These are phyloP conservation scores for Leucopternis melanops DNA, from an alignment of 2,113 vertebrate genomes.

Conservation along the genomic window DNA sequence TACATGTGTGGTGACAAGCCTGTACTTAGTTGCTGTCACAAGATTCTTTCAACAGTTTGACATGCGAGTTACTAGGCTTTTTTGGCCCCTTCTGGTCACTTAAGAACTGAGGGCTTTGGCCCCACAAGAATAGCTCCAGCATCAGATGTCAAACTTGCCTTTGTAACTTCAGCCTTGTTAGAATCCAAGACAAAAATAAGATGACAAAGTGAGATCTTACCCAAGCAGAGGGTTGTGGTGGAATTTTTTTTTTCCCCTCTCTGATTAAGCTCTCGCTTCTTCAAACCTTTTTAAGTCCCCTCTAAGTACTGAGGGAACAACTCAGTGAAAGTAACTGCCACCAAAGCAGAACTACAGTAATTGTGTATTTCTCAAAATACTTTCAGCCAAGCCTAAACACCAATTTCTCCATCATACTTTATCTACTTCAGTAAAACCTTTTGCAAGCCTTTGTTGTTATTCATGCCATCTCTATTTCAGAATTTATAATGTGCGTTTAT, in stretches of 20 bases:
- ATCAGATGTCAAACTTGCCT: not conserved
- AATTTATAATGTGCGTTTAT: not conserved
- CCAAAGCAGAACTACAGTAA: not conserved
- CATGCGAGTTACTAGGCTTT: not conserved
- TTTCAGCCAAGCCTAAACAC: not conserved
- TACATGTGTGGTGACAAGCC: not conserved
- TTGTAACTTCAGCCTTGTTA: not conserved
- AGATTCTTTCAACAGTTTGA: not conserved
- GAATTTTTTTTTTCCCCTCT: not conserved
- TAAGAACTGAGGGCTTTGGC: not conserved
- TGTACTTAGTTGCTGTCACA: not conserved
- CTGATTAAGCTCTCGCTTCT: not conserved
- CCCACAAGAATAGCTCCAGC: not conserved
- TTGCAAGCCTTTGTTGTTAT: not conserved
- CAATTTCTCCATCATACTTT: not conserved
- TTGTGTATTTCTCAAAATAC: not conserved
- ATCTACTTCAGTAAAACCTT: not conserved
- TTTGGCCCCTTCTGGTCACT: not conserved
- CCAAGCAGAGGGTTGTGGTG: not conserved
- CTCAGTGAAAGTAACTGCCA: not conserved
- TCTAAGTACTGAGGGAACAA: not conserved
- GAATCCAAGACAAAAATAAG: not conserved
- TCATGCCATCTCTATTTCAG: not conserved
- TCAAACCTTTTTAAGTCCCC: not conserved
- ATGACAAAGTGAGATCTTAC: not conserved